Evolutionary conservation across 2,888 invertebrate genomes (phyloP).

Genomic region (Chrysomela aeneicollis): DNA sequence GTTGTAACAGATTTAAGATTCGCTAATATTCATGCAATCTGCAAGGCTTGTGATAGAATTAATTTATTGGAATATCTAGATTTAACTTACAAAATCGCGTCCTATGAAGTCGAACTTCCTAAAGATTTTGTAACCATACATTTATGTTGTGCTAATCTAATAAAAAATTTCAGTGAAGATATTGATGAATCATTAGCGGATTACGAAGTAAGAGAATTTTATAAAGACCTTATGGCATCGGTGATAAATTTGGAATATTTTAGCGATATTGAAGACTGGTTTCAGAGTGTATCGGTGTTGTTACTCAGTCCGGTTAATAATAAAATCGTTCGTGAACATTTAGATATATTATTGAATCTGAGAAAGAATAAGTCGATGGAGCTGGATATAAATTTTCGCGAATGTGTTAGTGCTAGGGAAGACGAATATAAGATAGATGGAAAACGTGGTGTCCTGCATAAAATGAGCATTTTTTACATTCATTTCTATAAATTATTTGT

Average conservation of each 20-base stretch:
- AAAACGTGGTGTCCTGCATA: background rate
- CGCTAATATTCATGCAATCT: too few species aligned
- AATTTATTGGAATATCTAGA: background rate
- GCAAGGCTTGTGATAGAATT: constrained; percentile 2
- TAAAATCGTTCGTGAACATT: background rate
- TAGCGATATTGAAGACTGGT: constrained; percentile 2
- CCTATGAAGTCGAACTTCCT: background rate
- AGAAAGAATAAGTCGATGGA: background rate
- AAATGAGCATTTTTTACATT: too few species aligned
- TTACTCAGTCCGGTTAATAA: background rate
- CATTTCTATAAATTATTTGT: background rate
- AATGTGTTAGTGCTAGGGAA: background rate
- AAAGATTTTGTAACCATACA: constrained; percentile 2
- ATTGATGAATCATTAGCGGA: too few species aligned
- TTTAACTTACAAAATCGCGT: background rate
- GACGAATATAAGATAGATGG: background rate
- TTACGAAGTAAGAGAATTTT: background rate
- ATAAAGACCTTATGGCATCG: background rate
- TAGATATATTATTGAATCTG: background rate
- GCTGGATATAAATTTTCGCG: background rate
- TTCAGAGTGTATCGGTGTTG: background rate
- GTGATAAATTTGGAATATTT: constrained; percentile 7
- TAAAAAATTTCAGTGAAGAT: constrained; percentile 9
- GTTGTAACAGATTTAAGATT: too few species aligned
- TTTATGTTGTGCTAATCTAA: constrained; percentile 6